These are phyloP conservation scores for Psittacula cyanocephala DNA, from an alignment of 2,113 vertebrate species.

Conservation along the genomic window DNA sequence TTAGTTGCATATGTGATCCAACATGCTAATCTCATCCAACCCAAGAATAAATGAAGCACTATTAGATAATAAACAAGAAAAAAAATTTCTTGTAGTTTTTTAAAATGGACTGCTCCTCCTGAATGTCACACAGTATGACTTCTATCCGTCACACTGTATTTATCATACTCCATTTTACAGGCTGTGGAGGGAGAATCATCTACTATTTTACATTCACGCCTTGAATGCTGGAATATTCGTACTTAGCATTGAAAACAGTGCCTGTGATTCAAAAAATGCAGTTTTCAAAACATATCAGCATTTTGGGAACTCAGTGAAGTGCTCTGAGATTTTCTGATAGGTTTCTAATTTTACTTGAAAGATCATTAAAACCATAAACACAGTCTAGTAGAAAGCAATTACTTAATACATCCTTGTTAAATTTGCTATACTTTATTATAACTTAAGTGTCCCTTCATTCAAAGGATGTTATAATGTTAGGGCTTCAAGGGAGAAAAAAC, in stretches of 20 bases:
- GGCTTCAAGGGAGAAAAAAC: not conserved
- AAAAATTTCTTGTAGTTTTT: not conserved
- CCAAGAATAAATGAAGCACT: rapidly evolving
- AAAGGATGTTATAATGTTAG: not conserved
- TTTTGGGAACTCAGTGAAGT: not conserved
- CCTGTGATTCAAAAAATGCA: not conserved
- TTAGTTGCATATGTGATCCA: not conserved
- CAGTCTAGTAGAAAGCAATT: not conserved
- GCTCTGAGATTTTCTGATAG: not conserved
- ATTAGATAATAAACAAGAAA: not conserved
- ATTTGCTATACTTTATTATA: not conserved
- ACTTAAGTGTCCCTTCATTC: not conserved
- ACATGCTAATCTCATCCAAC: not conserved
- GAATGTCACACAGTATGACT: not conserved
- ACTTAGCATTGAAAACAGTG: not conserved
- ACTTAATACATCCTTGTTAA: not conserved
- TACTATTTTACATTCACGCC: not conserved
- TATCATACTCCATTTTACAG: not conserved
- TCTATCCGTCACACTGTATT: not conserved
- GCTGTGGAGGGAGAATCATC: not conserved
- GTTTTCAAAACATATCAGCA: not conserved
- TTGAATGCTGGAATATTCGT: not conserved
- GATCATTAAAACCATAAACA: not conserved
- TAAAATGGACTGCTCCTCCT: not conserved
- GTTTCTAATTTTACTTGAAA: not conserved